Evolutionary conservation across 1,140 invertebrate species (phyloP), one percentile per base, ranked within the genome.

Genomic region (Pseudomyrmex dendroicus): DNA sequence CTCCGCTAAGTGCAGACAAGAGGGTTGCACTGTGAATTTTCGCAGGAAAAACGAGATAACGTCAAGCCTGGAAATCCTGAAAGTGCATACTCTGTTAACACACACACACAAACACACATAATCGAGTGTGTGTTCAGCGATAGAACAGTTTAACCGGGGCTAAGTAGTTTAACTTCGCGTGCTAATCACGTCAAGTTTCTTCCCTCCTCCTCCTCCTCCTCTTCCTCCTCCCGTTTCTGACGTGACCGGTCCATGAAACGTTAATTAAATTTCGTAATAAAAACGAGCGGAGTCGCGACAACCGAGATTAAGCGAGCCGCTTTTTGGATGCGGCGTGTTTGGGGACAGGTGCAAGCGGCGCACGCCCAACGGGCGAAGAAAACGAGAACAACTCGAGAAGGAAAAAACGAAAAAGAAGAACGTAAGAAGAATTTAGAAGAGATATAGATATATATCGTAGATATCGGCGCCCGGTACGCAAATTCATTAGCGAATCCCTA

Each of bases 401-500:
- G 13, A 25, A 59, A 72, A 46, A 52, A 20, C 9, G 13, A 48
- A 59, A 20, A 52, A 20, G 5, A 17, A 48, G 46, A 20, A 72
- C 10, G 12, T 48, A 44, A 4, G 12, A 76, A 80, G n/a, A 80
- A 17, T 22, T 80, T 70, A 72, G 66, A n/a, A 68, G 10, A 52
- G 50, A 13, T 35, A 35, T 35, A 50, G 54, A 35, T 57, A 25
- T 57, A 25, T 35, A 35, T 35, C 5, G 64, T 72, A 35, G n/a
- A 70, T 59, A 20, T 25, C 44, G 48, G 44, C 13, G 46, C 67
- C 22, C 56, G 68, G 2, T 61, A 63, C 25, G 56, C 8, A 48
- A 82, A 82, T 74, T 82, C 78, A 82, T 82, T 74, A 74, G 48
- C 48, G 78, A 62, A 63, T 63, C 72, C 70, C 12, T 74, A 74